Base-by-base conservation (phyloP, 2,113 vertebrate species). In the Laticauda laticaudata region DNA sequence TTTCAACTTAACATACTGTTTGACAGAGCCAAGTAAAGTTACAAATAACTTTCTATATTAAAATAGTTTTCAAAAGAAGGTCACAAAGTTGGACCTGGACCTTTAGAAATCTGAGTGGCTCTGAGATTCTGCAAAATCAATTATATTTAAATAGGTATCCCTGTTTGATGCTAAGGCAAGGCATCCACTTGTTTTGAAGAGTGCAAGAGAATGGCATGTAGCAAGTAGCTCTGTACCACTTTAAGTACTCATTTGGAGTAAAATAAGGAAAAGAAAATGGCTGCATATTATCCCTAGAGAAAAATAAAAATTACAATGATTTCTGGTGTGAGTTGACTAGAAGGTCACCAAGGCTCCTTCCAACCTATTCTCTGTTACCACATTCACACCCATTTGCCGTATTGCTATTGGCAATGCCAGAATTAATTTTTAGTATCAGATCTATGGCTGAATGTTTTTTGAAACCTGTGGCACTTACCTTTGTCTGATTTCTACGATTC, bases 31-130 rank as follows among this genome's bases (percentile, higher is more conserved):
- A 94, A 59, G 15, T 69, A 90, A 3, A 45, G 0, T 20, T 95
- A 91, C 15, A 93, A 95, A 97, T 81, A 89, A 93, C 90, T 92
- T 93, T 93, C 88, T 93, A 48, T 93, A 92, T 92, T 91, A 92
- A 94, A 95, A 43, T 1, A 86, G 0, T 0, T 92, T 51, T 93
- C 93, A 85, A 20, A 69, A 75, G 15, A 87, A 23, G 90, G 2
- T 10, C 94, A 94, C 51, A 94, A 15, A 0, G 20, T 92, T 89
- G 85, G 45, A 93, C 94, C 94, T 90, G 90, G 92, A 90, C 57
- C n/a, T 91, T 95, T 45, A 91, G 18, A 90, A 92, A 86, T 29
- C 39, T 90, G 34, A 29, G 43, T 10, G 3, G 86, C 54, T 55
- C 88, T 95, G 93, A 91, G 45, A 96, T 48, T n/a, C 86, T 75